Evolutionary conservation across 1,140 invertebrate species (phyloP).

Genomic region (Caenorhabditis briggsae): DNA sequence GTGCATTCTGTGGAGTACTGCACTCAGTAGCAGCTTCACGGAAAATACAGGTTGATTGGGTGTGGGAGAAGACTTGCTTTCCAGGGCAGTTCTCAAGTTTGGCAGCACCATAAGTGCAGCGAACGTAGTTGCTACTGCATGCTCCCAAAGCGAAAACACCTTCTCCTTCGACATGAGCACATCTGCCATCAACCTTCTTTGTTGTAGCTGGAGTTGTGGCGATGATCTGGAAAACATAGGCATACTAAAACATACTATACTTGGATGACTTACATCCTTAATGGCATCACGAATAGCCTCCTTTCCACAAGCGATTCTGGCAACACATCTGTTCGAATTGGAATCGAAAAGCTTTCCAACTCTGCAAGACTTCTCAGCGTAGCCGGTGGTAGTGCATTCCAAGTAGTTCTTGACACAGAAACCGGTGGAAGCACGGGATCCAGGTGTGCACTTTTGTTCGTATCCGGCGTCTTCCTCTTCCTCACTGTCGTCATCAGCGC

Average conservation of each 20-base stretch:
- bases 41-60: background rate
- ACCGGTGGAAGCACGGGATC: slow-evolving; percentile 17
- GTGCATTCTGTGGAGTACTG: background rate
- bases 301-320: slow-evolving; percentile 35
- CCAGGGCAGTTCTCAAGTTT: background rate
- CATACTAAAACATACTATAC: too few species aligned
- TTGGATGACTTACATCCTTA: slow-evolving; percentile 1
- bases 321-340: slow-evolving; percentile 18
- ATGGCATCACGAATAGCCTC: slow-evolving; percentile 44
- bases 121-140: background rate
- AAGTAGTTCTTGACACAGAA: slow-evolving; percentile 15
- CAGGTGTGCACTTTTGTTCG: slow-evolving; percentile 12
- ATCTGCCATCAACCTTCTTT: slow-evolving; percentile 11
- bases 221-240: background rate
- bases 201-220: background rate
- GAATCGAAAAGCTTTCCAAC: slow-evolving; percentile 19
- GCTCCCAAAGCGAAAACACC: background rate
- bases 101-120: background rate
- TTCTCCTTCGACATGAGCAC: slow-evolving; percentile 26
- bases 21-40: background rate
- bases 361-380: slow-evolving; percentile 7
- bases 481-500: background rate
- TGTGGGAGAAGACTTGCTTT: background rate
- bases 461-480: background rate
- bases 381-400: slow-evolving; percentile 12